phyloP scores from a whole-genome alignment of 2,797 vertebrate genomes.

The Vireo griseus region DNA sequence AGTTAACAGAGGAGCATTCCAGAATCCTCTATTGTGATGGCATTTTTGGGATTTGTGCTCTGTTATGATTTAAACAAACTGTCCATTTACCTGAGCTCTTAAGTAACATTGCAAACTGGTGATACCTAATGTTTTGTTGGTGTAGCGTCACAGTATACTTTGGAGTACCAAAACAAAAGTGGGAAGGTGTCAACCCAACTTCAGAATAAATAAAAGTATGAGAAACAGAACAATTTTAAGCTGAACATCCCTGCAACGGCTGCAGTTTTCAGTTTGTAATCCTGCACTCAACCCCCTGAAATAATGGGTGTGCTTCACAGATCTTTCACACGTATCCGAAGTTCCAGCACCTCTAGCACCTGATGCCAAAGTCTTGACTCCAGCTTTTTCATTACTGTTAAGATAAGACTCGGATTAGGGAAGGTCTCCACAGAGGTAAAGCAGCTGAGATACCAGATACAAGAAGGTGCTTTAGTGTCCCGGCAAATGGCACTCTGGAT shows the following conservation, averaged over 20 bases:
- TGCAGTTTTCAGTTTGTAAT: background rate
- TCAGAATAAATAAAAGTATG: background rate
- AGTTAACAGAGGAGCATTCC: constrained; percentile 11
- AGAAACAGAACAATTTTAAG: background rate
- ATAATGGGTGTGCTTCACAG: background rate
- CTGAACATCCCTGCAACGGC: background rate
- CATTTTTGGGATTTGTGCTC: background rate
- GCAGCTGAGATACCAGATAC: background rate
- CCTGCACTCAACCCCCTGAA: background rate
- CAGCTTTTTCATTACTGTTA: background rate
- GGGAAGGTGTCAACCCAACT: background rate
- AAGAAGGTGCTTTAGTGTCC: background rate
- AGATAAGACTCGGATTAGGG: background rate
- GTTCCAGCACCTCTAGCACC: background rate
- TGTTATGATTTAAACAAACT: background rate
- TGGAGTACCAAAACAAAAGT: background rate
- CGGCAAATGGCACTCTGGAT: background rate
- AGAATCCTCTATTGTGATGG: background rate
- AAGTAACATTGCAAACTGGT: background rate
- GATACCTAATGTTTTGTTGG: background rate
- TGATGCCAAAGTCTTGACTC: background rate
- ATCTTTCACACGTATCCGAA: background rate
- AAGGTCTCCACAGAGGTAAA: background rate
- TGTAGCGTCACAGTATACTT: background rate
- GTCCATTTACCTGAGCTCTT: background rate